phyloP scores from a whole-genome alignment of 2,888 invertebrate genomes.

The Caenorhabditis japonica region DNA sequence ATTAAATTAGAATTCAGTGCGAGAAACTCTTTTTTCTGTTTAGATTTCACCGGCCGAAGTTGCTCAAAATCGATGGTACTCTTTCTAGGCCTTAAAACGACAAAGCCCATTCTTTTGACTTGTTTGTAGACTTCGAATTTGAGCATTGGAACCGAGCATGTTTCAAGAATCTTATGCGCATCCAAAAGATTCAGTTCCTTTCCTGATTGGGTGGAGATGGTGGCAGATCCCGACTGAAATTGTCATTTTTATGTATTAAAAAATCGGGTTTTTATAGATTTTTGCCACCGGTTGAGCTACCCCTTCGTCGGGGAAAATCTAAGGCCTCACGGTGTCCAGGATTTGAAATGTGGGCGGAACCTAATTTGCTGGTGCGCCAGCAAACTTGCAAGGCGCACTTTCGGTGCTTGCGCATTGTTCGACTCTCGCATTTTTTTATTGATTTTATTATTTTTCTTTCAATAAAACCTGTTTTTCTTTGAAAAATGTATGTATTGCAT shows the following conservation, averaged over 20 bases:
- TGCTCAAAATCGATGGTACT: conserved; percentile 21
- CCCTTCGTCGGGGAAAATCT: no score
- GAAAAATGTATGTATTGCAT: no score
- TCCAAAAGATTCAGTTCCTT: conserved; percentile 42
- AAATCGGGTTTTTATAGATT: not conserved
- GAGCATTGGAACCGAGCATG: conserved; percentile 22
- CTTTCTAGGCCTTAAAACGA: conserved; percentile 58
- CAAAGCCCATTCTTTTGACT: conserved; percentile 55
- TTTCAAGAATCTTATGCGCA: conserved; percentile 39
- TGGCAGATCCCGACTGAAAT: conserved; percentile 51
- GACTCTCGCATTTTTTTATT: no score
- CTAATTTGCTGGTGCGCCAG: no score
- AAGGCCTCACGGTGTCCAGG: no score
- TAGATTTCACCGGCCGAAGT: not conserved
- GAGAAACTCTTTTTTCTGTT: not conserved
- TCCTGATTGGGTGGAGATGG: conserved; percentile 22
- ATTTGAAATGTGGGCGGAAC: no score
- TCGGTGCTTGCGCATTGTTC: no score
- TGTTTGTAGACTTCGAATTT: conserved; percentile 51
- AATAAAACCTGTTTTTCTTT: no score
- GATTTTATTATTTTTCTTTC: no score
- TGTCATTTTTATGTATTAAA: no score
- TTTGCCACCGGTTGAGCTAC: not conserved
- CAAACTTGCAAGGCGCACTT: no score
- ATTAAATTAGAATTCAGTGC: no score